These are phyloP conservation scores for Tinamus major DNA, from an alignment of 2,797 vertebrate genomes.

Conservation along the genomic window DNA sequence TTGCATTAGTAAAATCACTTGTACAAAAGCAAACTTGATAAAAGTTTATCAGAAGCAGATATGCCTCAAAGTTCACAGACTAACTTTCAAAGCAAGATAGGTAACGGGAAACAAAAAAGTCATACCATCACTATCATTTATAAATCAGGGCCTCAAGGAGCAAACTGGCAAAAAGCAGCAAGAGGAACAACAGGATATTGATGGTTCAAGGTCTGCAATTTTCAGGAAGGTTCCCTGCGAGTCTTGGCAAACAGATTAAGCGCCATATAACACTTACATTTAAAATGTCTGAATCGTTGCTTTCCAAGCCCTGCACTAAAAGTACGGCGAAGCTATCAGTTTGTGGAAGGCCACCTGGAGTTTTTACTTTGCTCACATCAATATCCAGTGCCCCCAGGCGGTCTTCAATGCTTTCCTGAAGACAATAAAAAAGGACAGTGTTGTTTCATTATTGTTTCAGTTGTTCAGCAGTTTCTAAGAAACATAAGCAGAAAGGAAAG, in stretches of 20 bases:
- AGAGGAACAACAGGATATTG: not conserved
- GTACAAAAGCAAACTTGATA: not conserved
- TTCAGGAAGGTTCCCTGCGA: not conserved
- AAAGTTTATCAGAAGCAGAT: not conserved
- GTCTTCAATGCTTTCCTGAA: slow-evolving; percentile 92
- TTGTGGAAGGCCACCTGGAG: slow-evolving; percentile 84
- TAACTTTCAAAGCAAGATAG: not conserved
- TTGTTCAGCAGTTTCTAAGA: not conserved
- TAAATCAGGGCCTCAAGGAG: not conserved
- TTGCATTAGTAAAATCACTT: not conserved
- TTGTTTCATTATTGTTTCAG: not conserved
- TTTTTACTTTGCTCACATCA: slow-evolving; percentile 79
- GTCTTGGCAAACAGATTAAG: not conserved
- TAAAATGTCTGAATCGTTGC: slow-evolving; percentile 88
- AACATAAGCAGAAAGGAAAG: not conserved
- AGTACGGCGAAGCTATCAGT: slow-evolving; percentile 92
- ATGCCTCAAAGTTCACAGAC: not conserved
- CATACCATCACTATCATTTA: not conserved
- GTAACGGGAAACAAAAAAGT: not conserved
- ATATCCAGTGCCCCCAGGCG: slow-evolving; percentile 91
- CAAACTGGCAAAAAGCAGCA: not conserved
- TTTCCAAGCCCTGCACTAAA: slow-evolving; percentile 95
- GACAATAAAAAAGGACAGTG: not conserved
- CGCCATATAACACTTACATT: slow-evolving; percentile 84
- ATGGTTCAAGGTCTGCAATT: fast-evolving